Conservation (phyloP, 2,888 invertebrate genomes). For the Caenorhabditis sinica region DNA sequence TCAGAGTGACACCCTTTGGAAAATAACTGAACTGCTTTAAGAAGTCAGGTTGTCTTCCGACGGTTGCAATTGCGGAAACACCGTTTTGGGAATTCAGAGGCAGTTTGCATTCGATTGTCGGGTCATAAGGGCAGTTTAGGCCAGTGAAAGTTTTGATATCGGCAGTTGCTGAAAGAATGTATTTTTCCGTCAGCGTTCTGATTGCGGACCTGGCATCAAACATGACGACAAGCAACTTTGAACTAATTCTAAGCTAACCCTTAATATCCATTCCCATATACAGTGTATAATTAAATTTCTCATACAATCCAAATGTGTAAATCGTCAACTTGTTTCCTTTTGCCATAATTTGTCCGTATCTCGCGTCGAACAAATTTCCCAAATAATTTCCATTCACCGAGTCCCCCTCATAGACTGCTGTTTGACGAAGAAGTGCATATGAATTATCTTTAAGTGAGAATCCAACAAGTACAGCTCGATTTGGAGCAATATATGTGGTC, state of each 20-base stretch:
- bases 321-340: slow-evolving; percentile 23
- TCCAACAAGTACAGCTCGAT: slow-evolving; percentile 33
- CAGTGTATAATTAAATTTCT: slow-evolving; percentile 37
- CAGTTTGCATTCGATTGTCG: slow-evolving; percentile 3
- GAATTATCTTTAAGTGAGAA: slow-evolving; percentile 23
- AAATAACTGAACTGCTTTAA: slow-evolving; percentile 24
- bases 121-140: slow-evolving; percentile 34
- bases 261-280: slow-evolving; percentile 40
- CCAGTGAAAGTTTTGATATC: slow-evolving; percentile 32
- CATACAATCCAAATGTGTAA: slow-evolving; percentile 17
- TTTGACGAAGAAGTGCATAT: slow-evolving; percentile 38
- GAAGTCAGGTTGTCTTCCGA: slow-evolving; percentile 29
- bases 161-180: slow-evolving; percentile 51
- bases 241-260: too few species aligned
- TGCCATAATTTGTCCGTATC: slow-evolving; percentile 23
- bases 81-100: slow-evolving; percentile 8
- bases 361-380: slow-evolving; percentile 44
- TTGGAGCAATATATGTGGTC: slow-evolving; percentile 28
- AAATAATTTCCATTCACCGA: slow-evolving; percentile 36
- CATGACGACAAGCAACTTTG: too few species aligned
- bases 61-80: slow-evolving; percentile 29
- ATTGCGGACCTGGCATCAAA: too few species aligned
- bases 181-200: too few species aligned
- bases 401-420: slow-evolving; percentile 41
- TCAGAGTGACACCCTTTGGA: slow-evolving; percentile 31